Percentiles rank a stretch among this genome's conserved stretches.
Evolutionary conservation across 2,888 invertebrate species (phyloP).

Genomic region (Lumbricus terrestris): DNA sequence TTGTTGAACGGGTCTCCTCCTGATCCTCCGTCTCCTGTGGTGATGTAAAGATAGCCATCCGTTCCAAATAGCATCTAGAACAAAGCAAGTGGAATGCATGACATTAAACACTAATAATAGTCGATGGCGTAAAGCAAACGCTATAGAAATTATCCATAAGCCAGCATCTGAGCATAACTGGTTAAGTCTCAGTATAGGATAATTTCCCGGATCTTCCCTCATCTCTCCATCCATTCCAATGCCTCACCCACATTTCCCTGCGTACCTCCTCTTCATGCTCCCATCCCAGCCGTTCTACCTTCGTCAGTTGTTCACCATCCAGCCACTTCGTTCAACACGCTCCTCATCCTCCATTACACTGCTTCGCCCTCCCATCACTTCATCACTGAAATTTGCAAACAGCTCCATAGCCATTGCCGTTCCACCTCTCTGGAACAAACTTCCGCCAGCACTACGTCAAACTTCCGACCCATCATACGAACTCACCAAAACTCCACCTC

Average conservation of each 20-base stretch:
- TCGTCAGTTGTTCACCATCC: no score
- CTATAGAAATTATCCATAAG: neutral
- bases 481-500: no score
- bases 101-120: neutral
- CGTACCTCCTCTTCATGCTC: neutral
- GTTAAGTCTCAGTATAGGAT: no score
- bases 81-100: neutral
- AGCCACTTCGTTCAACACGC: no score
- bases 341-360: neutral
- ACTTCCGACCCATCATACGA: no score
- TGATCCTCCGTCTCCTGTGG: conserved; percentile 54
- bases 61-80: conserved; percentile 47
- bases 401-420: no score
- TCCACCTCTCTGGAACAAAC: no score
- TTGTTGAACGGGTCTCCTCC: conserved; percentile 48
- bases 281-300: no score
- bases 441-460: no score
- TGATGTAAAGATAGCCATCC: conserved; percentile 53
- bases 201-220: neutral
- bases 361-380: no score
- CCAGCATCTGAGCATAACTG: neutral
- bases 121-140: neutral
- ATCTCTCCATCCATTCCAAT: neutral
- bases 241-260: neutral
- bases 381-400: no score